Evolutionary conservation across 2,797 vertebrate genomes (phyloP), one percentile per base, ranked within the genome.

Genomic region (Hippocampus kuda): DNA sequence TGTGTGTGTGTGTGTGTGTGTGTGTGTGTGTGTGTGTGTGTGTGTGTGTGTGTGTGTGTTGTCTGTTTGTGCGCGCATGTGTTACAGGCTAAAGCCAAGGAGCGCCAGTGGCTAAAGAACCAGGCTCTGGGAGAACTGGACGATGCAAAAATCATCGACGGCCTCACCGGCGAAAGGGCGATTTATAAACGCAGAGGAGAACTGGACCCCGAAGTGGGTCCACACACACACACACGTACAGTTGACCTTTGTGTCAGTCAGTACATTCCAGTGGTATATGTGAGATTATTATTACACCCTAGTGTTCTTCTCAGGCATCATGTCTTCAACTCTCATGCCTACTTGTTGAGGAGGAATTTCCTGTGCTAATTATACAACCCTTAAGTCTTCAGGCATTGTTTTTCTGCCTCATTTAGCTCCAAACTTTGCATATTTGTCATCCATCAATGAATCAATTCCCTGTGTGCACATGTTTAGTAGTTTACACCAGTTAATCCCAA

Each of bases 141-240:
- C 57, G 97, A 99, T 69, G 90, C 96, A 60, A 98, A 98, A 85
- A 98, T 99, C 83, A 98, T 98, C 16, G 96, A 99, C 34, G 95
- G 97, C 0, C 87, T 99, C 78, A 92, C 94, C 0, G 97, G 97
- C 85, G 97, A 99, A 85, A 98, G 94, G 86, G 84, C 95, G 24
- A 93, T 99, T 75, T 98, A 98, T 80, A 98, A 96, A 84, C 94
- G 95, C 57, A 91, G 96, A 56, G 95, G 92, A 73, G 97, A 99
- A 64, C 87, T 90, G 83, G 94, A 98, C 62, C 96, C 95, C n/a
- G 95, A 99, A 81, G 97, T 98, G 70, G 15, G 13, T 48, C 30
- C 10, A 18, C 20, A 15, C 34, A 8, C 38, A n/a, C 30, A 73
- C 66, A 81, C 66, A 68, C 74, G 74, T 79, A 18, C 75, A 81